Conservation (phyloP, 2,888 invertebrate genomes). For the Taphrorychus bicolor region DNA sequence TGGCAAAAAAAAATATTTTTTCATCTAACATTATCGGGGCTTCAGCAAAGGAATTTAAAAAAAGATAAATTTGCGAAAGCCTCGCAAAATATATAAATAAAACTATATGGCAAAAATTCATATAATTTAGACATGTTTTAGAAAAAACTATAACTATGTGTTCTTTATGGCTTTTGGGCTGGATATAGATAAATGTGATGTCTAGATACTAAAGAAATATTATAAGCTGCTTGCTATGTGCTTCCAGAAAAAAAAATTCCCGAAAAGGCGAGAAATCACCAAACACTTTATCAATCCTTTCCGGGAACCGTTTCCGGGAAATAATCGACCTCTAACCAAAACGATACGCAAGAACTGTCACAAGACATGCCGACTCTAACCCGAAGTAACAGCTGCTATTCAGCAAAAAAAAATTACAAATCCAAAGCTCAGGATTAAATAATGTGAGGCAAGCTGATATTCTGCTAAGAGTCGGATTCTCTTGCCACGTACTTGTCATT, state of each 20-base stretch:
- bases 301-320: conserved; percentile 20
- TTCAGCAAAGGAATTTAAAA: neutral
- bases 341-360: conserved; percentile 18
- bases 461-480: neutral
- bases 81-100: neutral
- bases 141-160: conserved; percentile 47
- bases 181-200: conserved; percentile 52
- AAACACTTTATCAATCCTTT: conserved; percentile 1
- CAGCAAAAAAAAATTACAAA: conserved; percentile 24
- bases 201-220: conserved; percentile 44
- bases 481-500: conserved; percentile 42
- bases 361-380: conserved; percentile 1
- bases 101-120: conserved; percentile 30
- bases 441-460: conserved; percentile 21
- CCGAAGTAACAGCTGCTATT: conserved; percentile 21
- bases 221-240: conserved; percentile 55
- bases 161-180: conserved; percentile 54
- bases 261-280: too few relatives aligned
- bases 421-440: conserved; percentile 39
- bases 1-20: conserved; percentile 10
- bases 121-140: conserved; percentile 37
- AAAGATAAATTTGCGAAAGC: neutral
- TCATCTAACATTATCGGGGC: neutral
- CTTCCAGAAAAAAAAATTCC: conserved; percentile 50
- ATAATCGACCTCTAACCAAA: conserved; percentile 24